Base-by-base conservation (phyloP, 1,140 invertebrate genomes). In the Diuraphis noxia region DNA sequence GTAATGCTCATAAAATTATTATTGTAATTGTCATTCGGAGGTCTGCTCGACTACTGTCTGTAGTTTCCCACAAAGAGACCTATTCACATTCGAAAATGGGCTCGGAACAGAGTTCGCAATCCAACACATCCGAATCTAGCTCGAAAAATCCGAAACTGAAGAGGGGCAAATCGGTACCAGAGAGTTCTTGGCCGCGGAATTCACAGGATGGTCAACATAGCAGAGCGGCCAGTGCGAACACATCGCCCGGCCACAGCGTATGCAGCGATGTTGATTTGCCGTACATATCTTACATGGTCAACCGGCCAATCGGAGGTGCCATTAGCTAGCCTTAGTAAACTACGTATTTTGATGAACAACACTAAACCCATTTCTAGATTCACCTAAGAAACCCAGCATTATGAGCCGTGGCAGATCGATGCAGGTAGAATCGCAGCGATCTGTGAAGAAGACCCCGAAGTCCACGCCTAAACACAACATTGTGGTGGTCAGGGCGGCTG, bases 211-310 rank as follows among this genome's bases (percentile, higher is more conserved):
- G 93, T 21, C 93, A 93, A 34, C 91, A 92, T 3, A 92, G 93
- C 36, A 91, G 92, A 3, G 86, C 92, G 10, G 92, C 96, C 30
- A 96, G 96, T 91, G 96, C 95, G 3, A 92, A 88, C 30, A 92
- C 63, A 38, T 97, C 96, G 34, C 97, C 97, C 2, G 96, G 97
- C 9, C 96, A 97, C 0, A 98, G 97, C 93, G 96, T 98, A 49
- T 98, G 97, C 93, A 97, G 96, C 0, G 97, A 98, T 94, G 96
- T 97, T 0, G 98, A 99, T 94, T 95, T 99, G 92, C 98, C 98
- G 0, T 99, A 99, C 93, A 98, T 99, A 93, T 98, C 98, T 1
- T 99, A 98, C 92, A 98, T 98, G 0, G 97, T 98, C 3, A 98
- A 98, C 93, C 95, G 97, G 92, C 98, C 98, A 25, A 98, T 98